Conservation (phyloP, 1,140 invertebrate genomes). For the Macrocentrus cingulum region DNA sequence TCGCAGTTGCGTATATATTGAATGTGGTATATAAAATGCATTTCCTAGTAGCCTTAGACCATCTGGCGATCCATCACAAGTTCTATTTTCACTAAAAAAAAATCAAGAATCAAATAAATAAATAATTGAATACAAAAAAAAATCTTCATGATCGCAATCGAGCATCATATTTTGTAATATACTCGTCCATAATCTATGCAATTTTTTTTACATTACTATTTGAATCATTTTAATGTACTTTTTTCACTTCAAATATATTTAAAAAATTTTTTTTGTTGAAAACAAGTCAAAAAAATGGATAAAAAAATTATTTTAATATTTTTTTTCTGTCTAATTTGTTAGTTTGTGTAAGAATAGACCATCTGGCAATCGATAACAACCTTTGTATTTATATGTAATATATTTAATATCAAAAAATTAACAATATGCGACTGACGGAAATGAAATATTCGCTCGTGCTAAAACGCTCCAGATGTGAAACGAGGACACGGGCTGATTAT, state of each 20-base stretch:
- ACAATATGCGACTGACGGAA: conserved; percentile 4
- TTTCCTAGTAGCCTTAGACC: conserved; percentile 17
- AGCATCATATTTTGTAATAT: too few relatives aligned
- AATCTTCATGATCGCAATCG: background rate
- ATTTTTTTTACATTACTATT: too few relatives aligned
- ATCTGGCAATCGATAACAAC: too few relatives aligned
- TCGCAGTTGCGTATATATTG: background rate
- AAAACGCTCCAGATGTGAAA: background rate
- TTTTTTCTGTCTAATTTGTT: too few relatives aligned
- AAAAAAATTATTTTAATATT: too few relatives aligned
- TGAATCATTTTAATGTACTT: too few relatives aligned
- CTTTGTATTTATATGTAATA: background rate
- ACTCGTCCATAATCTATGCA: too few relatives aligned
- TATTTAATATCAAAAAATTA: background rate
- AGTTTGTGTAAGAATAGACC: too few relatives aligned
- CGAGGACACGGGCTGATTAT: background rate
- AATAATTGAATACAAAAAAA: background rate
- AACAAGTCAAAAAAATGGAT: too few relatives aligned
- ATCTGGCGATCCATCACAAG: conserved; percentile 27
- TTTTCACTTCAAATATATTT: too few relatives aligned
- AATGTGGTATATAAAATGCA: conserved; percentile 5
- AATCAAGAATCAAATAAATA: background rate
- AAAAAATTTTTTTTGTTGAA: too few relatives aligned
- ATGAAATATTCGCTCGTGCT: conserved; percentile 24
- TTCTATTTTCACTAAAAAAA: conserved; percentile 3